Base-by-base conservation (phyloP, 2,888 invertebrate species). In the Pristionchus fissidentatus region DNA sequence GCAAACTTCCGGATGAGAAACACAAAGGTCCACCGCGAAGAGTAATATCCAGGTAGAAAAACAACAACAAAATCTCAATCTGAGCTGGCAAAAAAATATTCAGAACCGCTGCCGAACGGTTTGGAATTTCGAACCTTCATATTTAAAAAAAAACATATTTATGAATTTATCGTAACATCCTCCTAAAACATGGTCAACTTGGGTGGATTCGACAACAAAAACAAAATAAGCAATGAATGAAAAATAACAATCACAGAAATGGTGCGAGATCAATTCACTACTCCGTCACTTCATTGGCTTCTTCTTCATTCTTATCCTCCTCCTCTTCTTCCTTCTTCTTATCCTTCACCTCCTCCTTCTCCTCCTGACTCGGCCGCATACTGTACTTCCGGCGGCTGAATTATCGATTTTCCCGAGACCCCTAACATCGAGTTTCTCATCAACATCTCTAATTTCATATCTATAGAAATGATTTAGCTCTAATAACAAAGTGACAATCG, bases 341-440 rank as follows among this genome's bases (percentile, higher is more conserved):
- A n/a, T n/a, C n/a, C 49, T 15, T 19, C 19, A 49, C 19, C 49
- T 78, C 83, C 84, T 84, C 83, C 49, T 85, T 79, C 46, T 82
- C 46, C 7, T 81, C 75, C 19, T 77, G 57, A 46, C 79, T 82
- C 38, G 86, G 85, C 13, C 87, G 83, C 79, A 87, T 84, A 80
- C 86, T 89, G 84, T 88, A 88, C 84, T 88, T 88, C 43, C 87
- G 78, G n/a, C 85, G 84, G 19, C 62, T 81, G 62, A 60, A 78
- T 4, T 46, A 32, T 75, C 15, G 3, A n/a, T 29, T 41, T 62
- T 10, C 32, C 1, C 1, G 32, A 62, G 29, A 35, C 22, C 57
- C n/a, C 35, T 32, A 32, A n/a, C n/a, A n/a, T n/a, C n/a, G n/a
- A n/a, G n/a, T n/a, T n/a, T n/a, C n/a, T n/a, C n/a, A n/a, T n/a